Evolutionary conservation across 2,888 invertebrate genomes (phyloP), one percentile per base, ranked within the genome.

Genomic region (Parnassius apollo): DNA sequence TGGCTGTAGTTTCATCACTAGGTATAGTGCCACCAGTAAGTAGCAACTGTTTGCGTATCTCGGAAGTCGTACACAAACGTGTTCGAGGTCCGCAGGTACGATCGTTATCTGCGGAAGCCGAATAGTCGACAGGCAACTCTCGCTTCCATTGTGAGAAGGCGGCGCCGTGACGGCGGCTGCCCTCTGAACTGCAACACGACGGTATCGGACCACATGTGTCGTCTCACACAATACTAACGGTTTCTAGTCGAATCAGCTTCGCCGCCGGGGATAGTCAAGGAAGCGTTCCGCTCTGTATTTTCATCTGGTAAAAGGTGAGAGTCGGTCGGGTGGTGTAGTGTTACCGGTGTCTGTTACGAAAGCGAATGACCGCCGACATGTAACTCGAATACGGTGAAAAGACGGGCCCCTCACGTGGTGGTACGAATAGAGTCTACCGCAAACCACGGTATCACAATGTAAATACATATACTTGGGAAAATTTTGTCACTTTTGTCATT

Each of bases 241-340:
- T 70, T 65, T 56, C 66, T 58, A 55, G 58, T 45, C 42, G 13
- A 45, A 8, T 46, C 42, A 11, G 68, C 69, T 11, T 13, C n/a
- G 65, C 49, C n/a, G 65, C 71, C 67, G 74, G 78, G 75, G 82
- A 71, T 70, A 75, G 75, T 82, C 75, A 74, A 86, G 90, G 89
- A 91, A 91, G 78, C 85, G 89, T 90, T 91, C 86, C 89, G 90
- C 87, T 88, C 81, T 85, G 86, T 83, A 84, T 86, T 88, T 81
- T 80, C 76, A 83, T 82, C 78, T 75, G 78, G 83, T 80, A 82
- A 85, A 79, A 81, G 82, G 86, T 87, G 91, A 89, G 88, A 90
- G 89, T 83, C 75, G 74, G 71, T 80, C 76, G 78, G 80, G 79
- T 79, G 77, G 75, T 80, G 78, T 88, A 80, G 73, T 67, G 80